A percentile compares a stretch with the other conserved stretches of the same genome.
Evolutionary conservation across 2,888 invertebrate genomes (phyloP).

Genomic region (Mythimna ferrago): DNA sequence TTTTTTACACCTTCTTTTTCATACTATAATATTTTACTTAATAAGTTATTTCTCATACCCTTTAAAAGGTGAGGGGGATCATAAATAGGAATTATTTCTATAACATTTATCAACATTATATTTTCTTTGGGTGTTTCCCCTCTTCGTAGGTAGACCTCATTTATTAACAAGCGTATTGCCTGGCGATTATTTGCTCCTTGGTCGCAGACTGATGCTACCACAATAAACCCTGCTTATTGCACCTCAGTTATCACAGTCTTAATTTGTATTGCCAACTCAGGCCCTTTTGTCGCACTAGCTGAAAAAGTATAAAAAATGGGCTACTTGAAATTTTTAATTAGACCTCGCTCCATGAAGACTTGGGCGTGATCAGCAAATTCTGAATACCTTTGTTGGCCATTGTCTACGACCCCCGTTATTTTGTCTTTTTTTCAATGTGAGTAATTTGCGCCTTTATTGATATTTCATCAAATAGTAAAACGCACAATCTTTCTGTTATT

Average conservation of each 20-base stretch:
- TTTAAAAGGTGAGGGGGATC: background rate
- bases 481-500: background rate
- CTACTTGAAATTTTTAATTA: conserved; percentile 2
- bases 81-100: no score
- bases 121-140: background rate
- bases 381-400: conserved; percentile 1
- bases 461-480: background rate
- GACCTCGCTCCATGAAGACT: conserved; percentile 1
- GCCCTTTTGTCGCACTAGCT: conserved; percentile 5
- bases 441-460: conserved; percentile 2
- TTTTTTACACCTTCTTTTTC: no score
- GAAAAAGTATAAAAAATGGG: background rate
- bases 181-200: conserved; percentile 10
- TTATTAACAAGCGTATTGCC: conserved; percentile 2
- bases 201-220: conserved; percentile 10
- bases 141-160: conserved; percentile 9
- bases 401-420: background rate
- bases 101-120: background rate
- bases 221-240: conserved; percentile 13
- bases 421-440: background rate
- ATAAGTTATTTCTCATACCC: no score
- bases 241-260: background rate
- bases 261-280: conserved; percentile 8
- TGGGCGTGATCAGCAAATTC: conserved; percentile 11
- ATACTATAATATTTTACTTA: no score